These are phyloP conservation scores for Meteorus cinctellus DNA, from an alignment of 2,888 invertebrate genomes.

Conservation along the genomic window DNA sequence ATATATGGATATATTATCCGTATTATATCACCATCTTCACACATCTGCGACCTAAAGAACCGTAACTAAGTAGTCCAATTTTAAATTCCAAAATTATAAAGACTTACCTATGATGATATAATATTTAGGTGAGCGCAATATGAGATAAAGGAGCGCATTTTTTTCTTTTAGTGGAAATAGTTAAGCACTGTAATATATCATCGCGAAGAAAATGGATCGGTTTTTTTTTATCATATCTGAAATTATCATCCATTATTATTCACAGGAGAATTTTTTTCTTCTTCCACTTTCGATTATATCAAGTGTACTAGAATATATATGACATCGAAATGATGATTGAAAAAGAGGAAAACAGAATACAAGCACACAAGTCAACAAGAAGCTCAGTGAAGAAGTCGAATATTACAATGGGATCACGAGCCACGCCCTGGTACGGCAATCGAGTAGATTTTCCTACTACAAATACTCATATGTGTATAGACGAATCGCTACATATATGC, in stretches of 20 bases:
- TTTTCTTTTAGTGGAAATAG: too few relatives aligned
- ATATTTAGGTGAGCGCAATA: neutral
- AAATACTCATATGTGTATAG: slow-evolving; percentile 47
- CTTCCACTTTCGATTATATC: neutral
- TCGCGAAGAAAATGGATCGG: too few relatives aligned
- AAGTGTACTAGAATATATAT: neutral
- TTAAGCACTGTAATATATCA: too few relatives aligned
- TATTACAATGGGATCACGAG: slow-evolving; percentile 59
- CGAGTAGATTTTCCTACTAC: slow-evolving; percentile 55
- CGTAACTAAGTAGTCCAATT: slow-evolving; percentile 56
- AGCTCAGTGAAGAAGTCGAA: slow-evolving; percentile 49
- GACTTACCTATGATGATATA: neutral
- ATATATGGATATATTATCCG: slow-evolving; percentile 30
- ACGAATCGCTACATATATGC: neutral
- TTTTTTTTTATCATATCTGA: too few relatives aligned
- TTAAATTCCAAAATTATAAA: slow-evolving; percentile 16
- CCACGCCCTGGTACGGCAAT: slow-evolving; percentile 69
- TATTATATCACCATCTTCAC: slow-evolving; percentile 15
- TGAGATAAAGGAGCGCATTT: too few relatives aligned
- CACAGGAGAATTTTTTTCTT: too few relatives aligned
- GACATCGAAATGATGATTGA: neutral
- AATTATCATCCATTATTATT: too few relatives aligned
- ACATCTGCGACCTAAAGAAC: slow-evolving; percentile 57
- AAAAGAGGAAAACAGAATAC: neutral
- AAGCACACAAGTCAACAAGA: neutral